Conservation (phyloP, 2,797 vertebrate genomes). For the Acanthurus tractus region DNA sequence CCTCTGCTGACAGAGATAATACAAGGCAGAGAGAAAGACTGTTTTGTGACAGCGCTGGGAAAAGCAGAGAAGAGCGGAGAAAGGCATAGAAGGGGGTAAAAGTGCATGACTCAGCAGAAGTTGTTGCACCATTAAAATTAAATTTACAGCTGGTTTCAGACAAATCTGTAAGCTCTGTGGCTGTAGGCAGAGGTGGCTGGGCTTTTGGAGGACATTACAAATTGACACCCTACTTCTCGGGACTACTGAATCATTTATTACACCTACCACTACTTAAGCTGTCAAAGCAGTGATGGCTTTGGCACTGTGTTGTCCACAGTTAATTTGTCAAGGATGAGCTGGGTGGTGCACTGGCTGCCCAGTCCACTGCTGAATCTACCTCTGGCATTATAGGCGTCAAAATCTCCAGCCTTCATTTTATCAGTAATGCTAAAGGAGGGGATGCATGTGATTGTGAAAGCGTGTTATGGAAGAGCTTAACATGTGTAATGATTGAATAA, state of each 20-base stretch:
- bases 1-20: conserved; percentile 81
- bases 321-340: conserved; percentile 75
- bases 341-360: conserved; percentile 43
- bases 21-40: conserved; percentile 74
- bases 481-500: conserved; percentile 30
- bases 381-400: conserved; percentile 58
- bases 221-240: conserved; percentile 80
- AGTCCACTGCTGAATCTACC: conserved; percentile 39
- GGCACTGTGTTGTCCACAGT: conserved; percentile 73
- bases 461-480: conserved; percentile 4
- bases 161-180: conserved; percentile 70
- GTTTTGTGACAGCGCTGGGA: conserved; percentile 81
- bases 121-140: conserved; percentile 84
- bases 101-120: conserved; percentile 85
- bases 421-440: conserved; percentile 6
- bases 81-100: conserved; percentile 50
- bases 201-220: conserved; percentile 84
- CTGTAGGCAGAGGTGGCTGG: conserved; percentile 63
- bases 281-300: conserved; percentile 77
- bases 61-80: conserved; percentile 47
- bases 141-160: conserved; percentile 85
- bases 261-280: conserved; percentile 83
- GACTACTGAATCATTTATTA: conserved; percentile 84
- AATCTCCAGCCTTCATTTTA: conserved; percentile 36
- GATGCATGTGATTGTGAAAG: not conserved